Evolutionary conservation across 2,113 vertebrate genomes (phyloP).

Genomic region (Grantiella picta): DNA sequence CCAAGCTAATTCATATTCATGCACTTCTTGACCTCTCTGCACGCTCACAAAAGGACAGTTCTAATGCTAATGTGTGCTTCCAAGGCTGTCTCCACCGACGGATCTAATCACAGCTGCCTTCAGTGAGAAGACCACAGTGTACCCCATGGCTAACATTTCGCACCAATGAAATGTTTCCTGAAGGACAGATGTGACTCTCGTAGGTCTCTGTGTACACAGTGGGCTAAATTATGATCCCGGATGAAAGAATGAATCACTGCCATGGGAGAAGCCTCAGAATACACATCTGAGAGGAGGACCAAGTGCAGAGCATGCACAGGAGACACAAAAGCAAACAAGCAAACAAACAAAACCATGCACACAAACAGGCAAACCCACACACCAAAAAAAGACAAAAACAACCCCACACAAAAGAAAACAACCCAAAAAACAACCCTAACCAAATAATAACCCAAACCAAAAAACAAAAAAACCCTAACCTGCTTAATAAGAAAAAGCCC

Average conservation of each 20-base stretch:
- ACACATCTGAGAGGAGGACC: background rate
- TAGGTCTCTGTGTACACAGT: background rate
- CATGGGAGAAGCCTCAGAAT: background rate
- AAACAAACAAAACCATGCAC: background rate
- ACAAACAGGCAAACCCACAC: background rate
- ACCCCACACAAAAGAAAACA: background rate
- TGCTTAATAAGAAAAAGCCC: background rate
- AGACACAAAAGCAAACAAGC: background rate
- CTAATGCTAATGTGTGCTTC: slow-evolving; percentile 52
- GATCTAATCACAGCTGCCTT: background rate
- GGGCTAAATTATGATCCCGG: background rate
- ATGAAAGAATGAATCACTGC: background rate
- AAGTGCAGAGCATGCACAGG: background rate
- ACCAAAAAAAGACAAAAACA: background rate
- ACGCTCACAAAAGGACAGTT: slow-evolving; percentile 5
- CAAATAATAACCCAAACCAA: background rate
- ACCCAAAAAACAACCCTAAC: background rate
- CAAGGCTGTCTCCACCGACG: background rate
- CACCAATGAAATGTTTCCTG: slow-evolving; percentile 8
- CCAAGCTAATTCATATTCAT: slow-evolving; percentile 71
- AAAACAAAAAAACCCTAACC: too few relatives aligned
- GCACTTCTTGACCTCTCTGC: slow-evolving; percentile 65
- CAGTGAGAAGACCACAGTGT: background rate
- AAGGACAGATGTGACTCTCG: background rate
- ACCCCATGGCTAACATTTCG: background rate